Evolutionary conservation across 1,140 invertebrate genomes (phyloP), one percentile per base, ranked within the genome.

Genomic region (Trypoxylus dichotomus): DNA sequence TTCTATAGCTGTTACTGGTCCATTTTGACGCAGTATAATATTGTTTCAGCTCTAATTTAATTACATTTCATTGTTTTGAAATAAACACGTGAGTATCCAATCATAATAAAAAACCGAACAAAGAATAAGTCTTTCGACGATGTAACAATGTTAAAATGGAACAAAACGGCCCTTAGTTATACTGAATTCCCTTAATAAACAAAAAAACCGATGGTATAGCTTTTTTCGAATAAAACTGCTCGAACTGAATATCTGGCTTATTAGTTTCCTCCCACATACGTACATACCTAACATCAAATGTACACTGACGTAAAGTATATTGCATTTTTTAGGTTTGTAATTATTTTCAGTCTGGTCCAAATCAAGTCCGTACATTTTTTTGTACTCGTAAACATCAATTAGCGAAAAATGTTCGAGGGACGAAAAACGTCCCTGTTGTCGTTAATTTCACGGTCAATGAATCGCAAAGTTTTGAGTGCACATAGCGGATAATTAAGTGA

Each of bases 391-490:
- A 15, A 68, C 60, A 24, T 27, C 60, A 68, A 68, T 68, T 68
- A 68, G 60, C 8, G 60, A 68, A 68, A 68, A 68, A 68, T 68
- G 21, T 68, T 24, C 8, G 15, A 27, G 27, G 21, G 60, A 15
- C 24, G 60, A 68, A 68, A 68, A 27, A 29, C 7, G 21, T 27
- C 60, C 47, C 27, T 13, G 60, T 29, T 37, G 24, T 60, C 60
- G 60, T 68, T 68, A 68, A 68, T 68, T 68, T 68, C 60, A 68
- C 24, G 60, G 60, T 68, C 60, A 68, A 24, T 27, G 60, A 68
- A 27, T 68, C 60, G 60, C 24, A 15, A 68, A 68, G 19, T 68
- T 15, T 24, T 7, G 60, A 68, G 24, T 13, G 13, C 10, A 29
- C 8, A 15, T 24, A 8, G 60, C 6, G 19, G 21, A 24, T 11